Evolutionary conservation across 2,797 vertebrate species (phyloP), one percentile per base, ranked within the genome.

Genomic region (Loris lydekkerianus): DNA sequence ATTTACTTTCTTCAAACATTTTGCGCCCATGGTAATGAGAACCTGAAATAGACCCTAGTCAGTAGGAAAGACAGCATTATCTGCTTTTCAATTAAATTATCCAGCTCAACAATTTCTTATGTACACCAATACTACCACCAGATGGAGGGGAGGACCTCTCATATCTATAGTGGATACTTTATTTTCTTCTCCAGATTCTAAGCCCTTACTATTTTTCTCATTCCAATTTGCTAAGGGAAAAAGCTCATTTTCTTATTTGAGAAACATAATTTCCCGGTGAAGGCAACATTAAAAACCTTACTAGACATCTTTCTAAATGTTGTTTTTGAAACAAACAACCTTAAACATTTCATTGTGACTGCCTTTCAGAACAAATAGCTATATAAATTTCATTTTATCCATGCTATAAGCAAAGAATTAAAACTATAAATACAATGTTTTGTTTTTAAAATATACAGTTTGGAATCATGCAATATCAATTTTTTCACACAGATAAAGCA

Each of bases 61-160:
- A 40, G 13, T 93, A 69, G 69, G 85, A 98, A 95, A 95, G 88
- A 92, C 29, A 25, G 81, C 49, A 73, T 97, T 91, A 95, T 96
- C 95, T 96, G 91, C 61, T 95, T 97, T 97, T 96, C 91, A 95
- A 76, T 95, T 94, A 61, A 94, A 95, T 94, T 80, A 86, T 83
- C 93, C 93, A 88, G 82, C 84, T 97, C 81, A 56, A 97, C 94
- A 94, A 89, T 97, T 97, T 97, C 94, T 97, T 97, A 96, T 93
- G 92, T 95, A 97, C n/a, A 95, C 73, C 61, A 94, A 90, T 0
- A 15, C 43, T 60, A 31, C 49, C 25, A 91, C 86, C 97, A 95
- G 95, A 97, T 96, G 97, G 92, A 97, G 53, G 31, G 89, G 46
- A 97, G 87, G 82, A 85, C 76, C 91, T 76, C 85, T 73, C 43